Evolutionary conservation across 2,797 vertebrate genomes (phyloP).

Genomic region (Myiothlypis coronata): DNA sequence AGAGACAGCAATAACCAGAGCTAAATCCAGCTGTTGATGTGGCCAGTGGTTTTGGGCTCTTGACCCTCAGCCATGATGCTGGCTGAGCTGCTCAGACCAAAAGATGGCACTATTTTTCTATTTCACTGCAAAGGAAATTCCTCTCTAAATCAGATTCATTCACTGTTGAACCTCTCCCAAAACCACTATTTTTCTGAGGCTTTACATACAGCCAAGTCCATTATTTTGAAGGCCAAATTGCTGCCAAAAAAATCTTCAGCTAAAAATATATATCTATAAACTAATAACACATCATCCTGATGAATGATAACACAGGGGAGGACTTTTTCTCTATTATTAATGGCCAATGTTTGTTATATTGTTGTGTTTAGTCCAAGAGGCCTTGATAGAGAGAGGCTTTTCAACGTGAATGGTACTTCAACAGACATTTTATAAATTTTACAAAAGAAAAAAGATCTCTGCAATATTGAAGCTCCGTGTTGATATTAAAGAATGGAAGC

Average conservation of each 20-base stretch:
- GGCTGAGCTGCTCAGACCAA: background rate
- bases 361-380: background rate
- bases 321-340: constrained; percentile 47
- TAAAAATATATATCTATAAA: constrained; percentile 20
- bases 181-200: constrained; percentile 13
- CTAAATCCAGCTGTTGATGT: background rate
- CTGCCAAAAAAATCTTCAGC: constrained; percentile 37
- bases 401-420: background rate
- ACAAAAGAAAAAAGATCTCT: background rate
- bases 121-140: background rate
- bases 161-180: background rate
- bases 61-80: background rate
- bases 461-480: background rate
- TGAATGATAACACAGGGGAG: constrained; percentile 27
- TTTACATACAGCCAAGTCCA: constrained; percentile 52
- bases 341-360: background rate
- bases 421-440: background rate
- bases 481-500: background rate
- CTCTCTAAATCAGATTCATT: background rate
- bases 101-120: constrained; percentile 65
- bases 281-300: constrained; percentile 24
- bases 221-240: constrained; percentile 50
- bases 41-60: background rate
- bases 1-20: background rate
- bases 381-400: constrained; percentile 15